phyloP scores from a whole-genome alignment of 2,113 vertebrate genomes.

The Narcine bancroftii region DNA sequence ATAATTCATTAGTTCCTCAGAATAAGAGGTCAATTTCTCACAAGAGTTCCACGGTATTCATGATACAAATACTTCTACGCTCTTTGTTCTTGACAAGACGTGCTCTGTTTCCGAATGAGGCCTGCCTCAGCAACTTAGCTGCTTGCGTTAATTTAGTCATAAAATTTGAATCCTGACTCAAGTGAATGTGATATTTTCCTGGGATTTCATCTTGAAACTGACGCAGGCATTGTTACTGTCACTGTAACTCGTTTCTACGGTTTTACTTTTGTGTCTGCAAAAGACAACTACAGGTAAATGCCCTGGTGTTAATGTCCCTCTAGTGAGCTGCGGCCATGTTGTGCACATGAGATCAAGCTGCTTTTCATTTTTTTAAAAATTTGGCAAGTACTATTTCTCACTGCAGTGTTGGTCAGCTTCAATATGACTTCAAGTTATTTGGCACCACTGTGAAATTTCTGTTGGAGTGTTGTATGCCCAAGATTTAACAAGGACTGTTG shows the following conservation, averaged over 20 bases:
- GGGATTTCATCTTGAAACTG: not conserved
- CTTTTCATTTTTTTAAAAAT: not conserved
- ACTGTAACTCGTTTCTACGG: not conserved
- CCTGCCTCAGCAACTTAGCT: not conserved
- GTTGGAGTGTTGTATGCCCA: not conserved
- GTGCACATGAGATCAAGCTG: not conserved
- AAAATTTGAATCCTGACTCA: not conserved
- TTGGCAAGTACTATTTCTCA: not conserved
- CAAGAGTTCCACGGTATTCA: not conserved
- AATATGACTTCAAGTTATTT: not conserved
- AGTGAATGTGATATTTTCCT: not conserved
- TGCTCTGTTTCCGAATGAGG: not conserved
- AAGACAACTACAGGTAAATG: not conserved
- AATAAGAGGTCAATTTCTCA: not conserved
- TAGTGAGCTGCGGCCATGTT: not conserved
- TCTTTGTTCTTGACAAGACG: not conserved
- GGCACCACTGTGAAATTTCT: not conserved
- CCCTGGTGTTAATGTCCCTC: not conserved
- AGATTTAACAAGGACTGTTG: not conserved
- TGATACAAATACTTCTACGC: not conserved
- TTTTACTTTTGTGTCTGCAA: not conserved
- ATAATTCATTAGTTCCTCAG: not conserved
- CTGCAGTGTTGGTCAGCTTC: not conserved
- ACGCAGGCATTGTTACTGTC: not conserved
- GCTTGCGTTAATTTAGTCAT: not conserved